Conservation (phyloP, 2,113 vertebrate species). For the Anser brachyrhynchus region DNA sequence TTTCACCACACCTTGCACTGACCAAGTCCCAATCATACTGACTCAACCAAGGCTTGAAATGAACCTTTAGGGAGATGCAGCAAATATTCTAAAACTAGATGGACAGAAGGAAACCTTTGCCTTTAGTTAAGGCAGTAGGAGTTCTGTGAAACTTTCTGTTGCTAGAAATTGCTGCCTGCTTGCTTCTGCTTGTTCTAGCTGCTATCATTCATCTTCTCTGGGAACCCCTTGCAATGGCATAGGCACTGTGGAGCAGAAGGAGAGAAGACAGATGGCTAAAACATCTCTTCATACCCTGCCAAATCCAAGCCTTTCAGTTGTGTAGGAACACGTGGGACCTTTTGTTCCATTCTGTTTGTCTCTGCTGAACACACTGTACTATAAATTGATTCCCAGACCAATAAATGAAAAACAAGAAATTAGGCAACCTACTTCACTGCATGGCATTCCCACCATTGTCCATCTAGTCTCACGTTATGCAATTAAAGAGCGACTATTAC, state of each 20-base stretch:
- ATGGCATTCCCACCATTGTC: background rate
- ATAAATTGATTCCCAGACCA: background rate
- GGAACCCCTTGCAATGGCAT: background rate
- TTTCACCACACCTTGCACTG: background rate
- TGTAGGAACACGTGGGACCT: background rate
- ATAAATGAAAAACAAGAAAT: slow-evolving; percentile 13
- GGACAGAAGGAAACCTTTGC: background rate
- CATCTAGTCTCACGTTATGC: background rate
- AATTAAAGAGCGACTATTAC: background rate
- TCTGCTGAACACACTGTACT: background rate
- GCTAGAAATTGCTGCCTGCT: background rate
- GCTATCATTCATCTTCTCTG: background rate
- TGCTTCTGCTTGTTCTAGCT: background rate
- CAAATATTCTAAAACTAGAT: background rate
- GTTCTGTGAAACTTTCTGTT: background rate
- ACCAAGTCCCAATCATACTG: background rate
- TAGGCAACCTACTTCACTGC: background rate
- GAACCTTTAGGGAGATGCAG: background rate
- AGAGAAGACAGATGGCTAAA: slow-evolving; percentile 15
- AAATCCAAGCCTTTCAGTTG: background rate
- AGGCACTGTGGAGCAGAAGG: background rate
- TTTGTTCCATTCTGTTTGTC: background rate
- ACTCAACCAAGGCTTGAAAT: background rate
- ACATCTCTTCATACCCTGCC: background rate
- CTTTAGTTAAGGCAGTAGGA: background rate